A percentile compares a stretch with the other conserved stretches of the same genome.
Conservation (phyloP, 2,113 vertebrate species). For the Tangachromis dhanisi region DNA sequence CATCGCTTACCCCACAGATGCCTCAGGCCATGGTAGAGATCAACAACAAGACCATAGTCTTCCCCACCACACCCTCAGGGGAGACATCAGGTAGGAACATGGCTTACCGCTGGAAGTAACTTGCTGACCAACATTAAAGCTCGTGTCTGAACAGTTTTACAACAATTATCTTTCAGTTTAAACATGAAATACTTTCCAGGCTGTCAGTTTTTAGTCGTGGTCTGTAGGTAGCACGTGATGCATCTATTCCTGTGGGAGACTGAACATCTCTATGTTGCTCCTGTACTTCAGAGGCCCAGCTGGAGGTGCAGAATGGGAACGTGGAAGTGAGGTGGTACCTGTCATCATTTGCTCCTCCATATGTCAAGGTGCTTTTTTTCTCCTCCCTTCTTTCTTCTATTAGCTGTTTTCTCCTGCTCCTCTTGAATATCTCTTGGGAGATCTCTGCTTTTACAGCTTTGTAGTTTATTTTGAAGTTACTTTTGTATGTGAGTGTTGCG, state of each 20-base stretch:
- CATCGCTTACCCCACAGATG: background rate
- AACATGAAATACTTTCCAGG: background rate
- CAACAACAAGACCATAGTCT: slow-evolving; percentile 76
- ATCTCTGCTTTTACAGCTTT: background rate
- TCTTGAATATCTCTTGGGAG: background rate
- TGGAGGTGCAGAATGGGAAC: slow-evolving; percentile 84
- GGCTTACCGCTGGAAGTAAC: background rate
- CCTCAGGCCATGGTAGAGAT: slow-evolving; percentile 73
- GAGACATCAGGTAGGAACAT: slow-evolving; percentile 79
- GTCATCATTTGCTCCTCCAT: slow-evolving; percentile 88
- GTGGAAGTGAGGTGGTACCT: slow-evolving; percentile 84
- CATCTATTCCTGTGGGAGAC: background rate
- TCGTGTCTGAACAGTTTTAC: background rate
- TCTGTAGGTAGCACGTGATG: background rate
- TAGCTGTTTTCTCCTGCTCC: background rate
- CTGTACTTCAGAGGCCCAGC: slow-evolving; percentile 63
- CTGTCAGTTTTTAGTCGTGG: background rate
- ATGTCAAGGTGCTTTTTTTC: slow-evolving; percentile 79
- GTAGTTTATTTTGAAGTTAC: background rate
- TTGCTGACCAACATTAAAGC: background rate
- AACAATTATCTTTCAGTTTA: background rate
- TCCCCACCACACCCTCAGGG: slow-evolving; percentile 77
- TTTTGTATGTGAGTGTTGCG: background rate
- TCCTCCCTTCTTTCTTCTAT: background rate
- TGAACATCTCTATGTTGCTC: background rate